Evolutionary conservation across 2,888 invertebrate species (phyloP), one percentile per base, ranked within the genome.

Genomic region (Tinea pellionella): DNA sequence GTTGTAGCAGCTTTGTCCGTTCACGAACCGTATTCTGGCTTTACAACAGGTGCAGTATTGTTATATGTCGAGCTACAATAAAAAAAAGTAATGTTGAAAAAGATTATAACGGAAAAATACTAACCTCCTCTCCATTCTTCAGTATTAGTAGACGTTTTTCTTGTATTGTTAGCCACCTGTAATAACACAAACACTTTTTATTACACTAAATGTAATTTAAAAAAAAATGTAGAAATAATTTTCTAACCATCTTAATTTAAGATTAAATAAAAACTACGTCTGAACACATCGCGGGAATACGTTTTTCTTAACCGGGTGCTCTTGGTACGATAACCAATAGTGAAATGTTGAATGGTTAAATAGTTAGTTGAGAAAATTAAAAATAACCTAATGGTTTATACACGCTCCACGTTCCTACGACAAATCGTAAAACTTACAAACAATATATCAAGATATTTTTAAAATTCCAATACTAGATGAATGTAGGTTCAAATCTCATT

Each of bases 81-180:
- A n/a, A n/a, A n/a, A n/a, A n/a, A n/a, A n/a, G n/a, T n/a, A n/a
- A n/a, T n/a, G n/a, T 24, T 24, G 2, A 6, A 24, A 24, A 24
- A 24, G 2, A 24, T 2, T 24, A 24, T 24, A 24, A 24, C 24
- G 6, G 6, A 24, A 24, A 9, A 37, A n/a, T 60, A 41, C 62
- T 62, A 73, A 88, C 88, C 88, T 83, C 88, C 88, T 67, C 89
- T 88, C 71, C 88, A 89, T 64, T 87, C 88, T 65, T 90, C 89
- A 12, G 87, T 72, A 16, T 82, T 80, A 12, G 83, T 74, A 0
- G 80, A 88, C 8, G 89, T 86, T 73, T 90, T 91, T 64, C 91
- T 89, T 62, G 90, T 92, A 67, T 90, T 93, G 72, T 94, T 94
- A 37, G 91, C 92, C 61, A 92, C 92, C 88, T 88, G 81, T 56